phyloP scores from a whole-genome alignment of 2,888 invertebrate species.

The Zygothrica quintamaculata region DNA sequence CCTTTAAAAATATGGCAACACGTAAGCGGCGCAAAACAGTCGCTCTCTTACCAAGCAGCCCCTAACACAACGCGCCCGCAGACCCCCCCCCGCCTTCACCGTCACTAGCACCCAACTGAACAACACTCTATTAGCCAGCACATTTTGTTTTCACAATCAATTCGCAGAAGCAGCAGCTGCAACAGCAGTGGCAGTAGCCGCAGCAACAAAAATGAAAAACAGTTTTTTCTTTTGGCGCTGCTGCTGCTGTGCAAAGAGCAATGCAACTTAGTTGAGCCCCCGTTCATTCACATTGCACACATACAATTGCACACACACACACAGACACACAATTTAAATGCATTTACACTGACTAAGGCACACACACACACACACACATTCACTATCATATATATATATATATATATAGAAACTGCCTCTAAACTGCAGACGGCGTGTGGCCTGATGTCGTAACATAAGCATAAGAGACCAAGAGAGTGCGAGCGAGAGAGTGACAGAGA shows the following conservation, averaged over 20 bases:
- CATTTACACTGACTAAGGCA: conserved; percentile 21
- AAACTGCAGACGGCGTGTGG: conserved; percentile 47
- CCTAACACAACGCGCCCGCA: background rate
- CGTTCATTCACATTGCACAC: conserved; percentile 73
- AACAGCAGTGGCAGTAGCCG: conserved; percentile 1
- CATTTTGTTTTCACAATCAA: conserved; percentile 72
- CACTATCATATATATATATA: too few relatives aligned
- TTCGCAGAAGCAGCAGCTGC: conserved; percentile 41
- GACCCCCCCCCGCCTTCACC: background rate
- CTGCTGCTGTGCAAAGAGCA: conserved; percentile 37
- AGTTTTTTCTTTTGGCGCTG: conserved; percentile 15
- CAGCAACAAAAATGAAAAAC: too few relatives aligned
- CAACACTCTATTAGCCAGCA: conserved; percentile 35
- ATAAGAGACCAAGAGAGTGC: too few relatives aligned
- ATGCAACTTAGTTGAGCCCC: conserved; percentile 63
- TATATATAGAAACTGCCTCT: conserved; percentile 14
- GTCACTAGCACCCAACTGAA: background rate
- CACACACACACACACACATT: conserved; percentile 18
- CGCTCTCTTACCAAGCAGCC: background rate
- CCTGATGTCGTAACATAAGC: conserved; percentile 73
- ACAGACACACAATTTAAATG: conserved; percentile 17
- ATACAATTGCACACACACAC: conserved; percentile 32
- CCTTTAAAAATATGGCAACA: conserved; percentile 80
- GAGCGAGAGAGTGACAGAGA: conserved; percentile 3
- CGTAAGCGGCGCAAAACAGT: conserved; percentile 66